Evolutionary conservation across 2,888 invertebrate species (phyloP).

Genomic region (Syrphus vitripennis): DNA sequence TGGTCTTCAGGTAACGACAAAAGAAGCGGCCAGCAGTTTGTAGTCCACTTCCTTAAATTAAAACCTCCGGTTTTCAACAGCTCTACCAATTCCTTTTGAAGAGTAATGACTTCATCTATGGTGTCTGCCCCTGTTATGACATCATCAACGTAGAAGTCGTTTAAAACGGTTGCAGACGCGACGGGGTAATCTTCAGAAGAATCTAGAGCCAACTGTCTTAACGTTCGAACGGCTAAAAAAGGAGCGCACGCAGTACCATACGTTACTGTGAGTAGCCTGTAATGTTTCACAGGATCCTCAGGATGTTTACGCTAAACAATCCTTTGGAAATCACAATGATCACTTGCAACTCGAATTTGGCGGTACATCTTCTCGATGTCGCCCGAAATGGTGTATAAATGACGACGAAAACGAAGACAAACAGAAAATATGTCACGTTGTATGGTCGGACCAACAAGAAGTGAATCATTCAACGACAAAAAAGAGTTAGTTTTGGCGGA

Average conservation of each 20-base stretch:
- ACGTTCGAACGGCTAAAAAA: too few relatives aligned
- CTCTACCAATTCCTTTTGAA: not conserved
- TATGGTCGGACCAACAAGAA: too few relatives aligned
- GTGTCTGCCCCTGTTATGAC: not conserved
- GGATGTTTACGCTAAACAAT: not conserved
- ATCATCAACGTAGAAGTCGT: not conserved
- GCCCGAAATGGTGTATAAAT: not conserved
- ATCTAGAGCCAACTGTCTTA: too few relatives aligned
- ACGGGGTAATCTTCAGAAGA: not conserved
- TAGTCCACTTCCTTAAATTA: not conserved
- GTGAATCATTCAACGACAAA: too few relatives aligned
- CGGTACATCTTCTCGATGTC: too few relatives aligned
- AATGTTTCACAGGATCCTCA: not conserved
- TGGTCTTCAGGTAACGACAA: constrained; percentile 2
- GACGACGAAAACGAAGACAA: not conserved
- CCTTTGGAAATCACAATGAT: not conserved
- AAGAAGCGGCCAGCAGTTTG: not conserved
- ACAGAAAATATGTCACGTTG: too few relatives aligned
- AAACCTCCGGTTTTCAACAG: not conserved
- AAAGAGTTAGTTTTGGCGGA: too few relatives aligned
- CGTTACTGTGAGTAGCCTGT: not conserved
- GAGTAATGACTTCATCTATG: not conserved
- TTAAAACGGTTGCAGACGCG: not conserved
- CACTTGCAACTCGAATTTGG: not conserved
- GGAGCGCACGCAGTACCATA: not conserved